phyloP scores from a whole-genome alignment of 1,140 invertebrate genomes.

The Musca domestica region DNA sequence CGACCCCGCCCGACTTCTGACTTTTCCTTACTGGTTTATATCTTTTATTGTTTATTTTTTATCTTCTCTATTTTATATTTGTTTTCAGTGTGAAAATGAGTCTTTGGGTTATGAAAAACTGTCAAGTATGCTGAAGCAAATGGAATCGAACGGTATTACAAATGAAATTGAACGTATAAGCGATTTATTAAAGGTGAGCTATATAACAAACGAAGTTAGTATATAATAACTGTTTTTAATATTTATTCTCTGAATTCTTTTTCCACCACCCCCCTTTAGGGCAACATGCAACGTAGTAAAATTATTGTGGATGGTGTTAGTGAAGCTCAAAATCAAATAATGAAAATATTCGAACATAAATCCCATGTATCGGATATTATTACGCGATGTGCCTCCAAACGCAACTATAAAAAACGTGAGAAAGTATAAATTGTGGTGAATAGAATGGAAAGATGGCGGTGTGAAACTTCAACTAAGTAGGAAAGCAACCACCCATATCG shows the following conservation, averaged over 20 bases:
- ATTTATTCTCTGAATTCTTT: neutral
- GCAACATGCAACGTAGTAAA: slow-evolving; percentile 91
- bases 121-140: slow-evolving; percentile 61
- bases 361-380: slow-evolving; percentile 84
- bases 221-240: neutral
- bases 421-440: slow-evolving; percentile 54
- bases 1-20: too few relatives aligned
- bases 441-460: neutral
- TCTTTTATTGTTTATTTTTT: too few relatives aligned
- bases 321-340: slow-evolving; percentile 81
- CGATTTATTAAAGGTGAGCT: slow-evolving; percentile 72
- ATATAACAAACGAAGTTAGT: neutral
- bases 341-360: slow-evolving; percentile 90
- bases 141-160: slow-evolving; percentile 66
- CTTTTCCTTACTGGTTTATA: too few relatives aligned
- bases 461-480: too few relatives aligned
- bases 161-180: slow-evolving; percentile 70
- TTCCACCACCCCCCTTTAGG: slow-evolving; percentile 58
- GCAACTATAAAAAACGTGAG: slow-evolving; percentile 85
- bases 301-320: slow-evolving; percentile 88
- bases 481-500: too few relatives aligned
- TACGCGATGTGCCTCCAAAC: slow-evolving; percentile 83
- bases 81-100: slow-evolving; percentile 59
- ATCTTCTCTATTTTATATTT: slow-evolving; percentile 18
- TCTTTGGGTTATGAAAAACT: slow-evolving; percentile 64